Conservation (phyloP, 2,888 invertebrate genomes). For the Shargacucullia verbasci region DNA sequence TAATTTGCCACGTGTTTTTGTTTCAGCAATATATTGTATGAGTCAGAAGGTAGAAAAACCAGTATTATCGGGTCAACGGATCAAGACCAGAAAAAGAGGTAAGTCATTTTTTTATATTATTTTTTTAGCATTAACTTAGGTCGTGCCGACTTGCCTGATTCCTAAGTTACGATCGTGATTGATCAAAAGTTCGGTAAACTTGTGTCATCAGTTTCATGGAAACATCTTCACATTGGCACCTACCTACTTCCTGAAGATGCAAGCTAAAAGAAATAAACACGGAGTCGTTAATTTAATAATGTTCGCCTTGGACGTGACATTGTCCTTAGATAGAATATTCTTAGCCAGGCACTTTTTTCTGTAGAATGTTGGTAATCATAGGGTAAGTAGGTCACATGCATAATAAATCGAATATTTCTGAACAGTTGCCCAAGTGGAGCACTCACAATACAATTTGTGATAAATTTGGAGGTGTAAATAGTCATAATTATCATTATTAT, state of each 20-base stretch:
- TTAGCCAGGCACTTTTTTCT: conserved; percentile 16
- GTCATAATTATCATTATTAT: not conserved
- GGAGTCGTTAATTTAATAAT: conserved; percentile 40
- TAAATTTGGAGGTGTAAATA: not conserved
- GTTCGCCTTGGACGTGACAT: conserved; percentile 63
- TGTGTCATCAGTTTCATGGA: too few relatives aligned
- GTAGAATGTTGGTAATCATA: conserved; percentile 26
- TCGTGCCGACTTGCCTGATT: conserved; percentile 42
- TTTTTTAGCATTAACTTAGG: conserved; percentile 39
- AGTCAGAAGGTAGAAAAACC: conserved; percentile 99
- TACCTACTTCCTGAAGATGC: conserved; percentile 24
- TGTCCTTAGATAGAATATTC: conserved; percentile 19
- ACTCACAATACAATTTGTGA: not conserved
- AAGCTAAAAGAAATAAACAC: conserved; percentile 48
- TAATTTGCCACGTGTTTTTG: conserved; percentile 87
- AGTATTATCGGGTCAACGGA: conserved; percentile 99
- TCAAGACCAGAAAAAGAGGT: conserved; percentile 99
- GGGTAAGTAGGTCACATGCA: conserved; percentile 47
- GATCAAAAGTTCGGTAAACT: conserved; percentile 21
- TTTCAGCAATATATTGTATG: conserved; percentile 98
- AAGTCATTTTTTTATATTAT: conserved; percentile 66
- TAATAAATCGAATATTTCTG: conserved; percentile 1
- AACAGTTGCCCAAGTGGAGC: not conserved
- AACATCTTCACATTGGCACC: too few relatives aligned
- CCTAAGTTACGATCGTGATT: conserved; percentile 25